These are phyloP conservation scores for Harmothoe impar DNA, from an alignment of 2,888 invertebrate species.

Conservation along the genomic window DNA sequence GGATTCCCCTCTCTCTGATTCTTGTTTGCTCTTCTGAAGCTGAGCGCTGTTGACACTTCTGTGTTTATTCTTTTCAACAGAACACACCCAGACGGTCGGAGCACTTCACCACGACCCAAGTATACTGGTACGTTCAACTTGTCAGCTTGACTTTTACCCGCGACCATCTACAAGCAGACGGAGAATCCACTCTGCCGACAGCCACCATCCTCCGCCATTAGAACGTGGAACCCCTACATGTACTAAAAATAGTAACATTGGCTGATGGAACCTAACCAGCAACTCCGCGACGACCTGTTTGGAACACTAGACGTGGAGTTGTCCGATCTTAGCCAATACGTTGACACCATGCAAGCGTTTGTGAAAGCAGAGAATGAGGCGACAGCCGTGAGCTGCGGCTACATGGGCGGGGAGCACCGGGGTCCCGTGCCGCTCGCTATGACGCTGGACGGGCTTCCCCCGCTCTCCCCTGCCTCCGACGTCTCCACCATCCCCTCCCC, in stretches of 20 bases:
- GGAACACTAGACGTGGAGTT: conserved; percentile 58
- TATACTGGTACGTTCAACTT: background rate
- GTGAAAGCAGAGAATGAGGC: conserved; percentile 40
- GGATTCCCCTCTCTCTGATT: conserved; percentile 4
- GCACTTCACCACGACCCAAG: background rate
- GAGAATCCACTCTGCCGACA: background rate
- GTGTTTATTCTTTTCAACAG: conserved; percentile 54
- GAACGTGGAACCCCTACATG: conserved; percentile 55
- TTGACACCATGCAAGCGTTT: conserved; percentile 54
- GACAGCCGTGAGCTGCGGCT: conserved; percentile 19
- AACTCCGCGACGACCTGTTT: conserved; percentile 59
- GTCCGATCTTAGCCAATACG: conserved; percentile 52
- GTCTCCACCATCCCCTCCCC: conserved; percentile 54
- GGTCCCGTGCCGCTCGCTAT: conserved; percentile 22
- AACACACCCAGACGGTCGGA: background rate
- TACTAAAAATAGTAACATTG: conserved; percentile 59
- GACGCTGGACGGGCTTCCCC: conserved; percentile 33
- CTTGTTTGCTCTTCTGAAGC: background rate
- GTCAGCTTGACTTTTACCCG: background rate
- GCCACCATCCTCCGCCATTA: conserved; percentile 25
- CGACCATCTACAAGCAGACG: background rate
- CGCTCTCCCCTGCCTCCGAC: conserved; percentile 50
- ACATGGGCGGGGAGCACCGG: conserved; percentile 51
- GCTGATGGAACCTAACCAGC: conserved; percentile 64
- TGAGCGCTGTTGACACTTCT: background rate